Evolutionary conservation across 2,888 invertebrate genomes (phyloP).

Genomic region (Melanargia galathea): DNA sequence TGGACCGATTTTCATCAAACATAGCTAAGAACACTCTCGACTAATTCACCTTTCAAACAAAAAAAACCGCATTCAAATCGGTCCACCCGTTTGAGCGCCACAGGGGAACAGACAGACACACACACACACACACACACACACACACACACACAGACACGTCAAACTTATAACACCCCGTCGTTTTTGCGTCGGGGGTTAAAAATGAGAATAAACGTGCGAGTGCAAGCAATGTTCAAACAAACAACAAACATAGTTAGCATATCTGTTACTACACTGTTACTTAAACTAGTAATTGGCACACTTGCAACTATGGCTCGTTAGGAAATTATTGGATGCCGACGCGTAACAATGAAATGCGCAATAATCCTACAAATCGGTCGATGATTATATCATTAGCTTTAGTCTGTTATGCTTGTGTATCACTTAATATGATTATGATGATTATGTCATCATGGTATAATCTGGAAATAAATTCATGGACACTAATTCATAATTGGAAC

Average conservation of each 20-base stretch:
- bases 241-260: background rate
- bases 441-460: background rate
- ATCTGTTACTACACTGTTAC: constrained; percentile 11
- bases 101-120: no score
- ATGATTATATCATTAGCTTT: constrained; percentile 18
- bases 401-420: constrained; percentile 6
- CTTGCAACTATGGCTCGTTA: constrained; percentile 10
- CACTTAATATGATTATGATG: constrained; percentile 10
- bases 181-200: no score
- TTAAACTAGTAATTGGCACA: constrained; percentile 12
- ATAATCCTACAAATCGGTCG: constrained; percentile 9
- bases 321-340: constrained; percentile 14
- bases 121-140: no score
- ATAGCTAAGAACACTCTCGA: no score
- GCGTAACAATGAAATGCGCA: constrained; percentile 17
- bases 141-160: no score
- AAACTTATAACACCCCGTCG: no score
- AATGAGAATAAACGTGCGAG: background rate
- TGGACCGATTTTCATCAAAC: no score
- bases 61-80: no score
- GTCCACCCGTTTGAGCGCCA: no score
- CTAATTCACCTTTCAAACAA: no score
- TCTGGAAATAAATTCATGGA: background rate
- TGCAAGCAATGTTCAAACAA: background rate
- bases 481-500: no score